Evolutionary conservation across 2,888 invertebrate genomes (phyloP), one percentile per base, ranked within the genome.

Genomic region (Phengaris arion): DNA sequence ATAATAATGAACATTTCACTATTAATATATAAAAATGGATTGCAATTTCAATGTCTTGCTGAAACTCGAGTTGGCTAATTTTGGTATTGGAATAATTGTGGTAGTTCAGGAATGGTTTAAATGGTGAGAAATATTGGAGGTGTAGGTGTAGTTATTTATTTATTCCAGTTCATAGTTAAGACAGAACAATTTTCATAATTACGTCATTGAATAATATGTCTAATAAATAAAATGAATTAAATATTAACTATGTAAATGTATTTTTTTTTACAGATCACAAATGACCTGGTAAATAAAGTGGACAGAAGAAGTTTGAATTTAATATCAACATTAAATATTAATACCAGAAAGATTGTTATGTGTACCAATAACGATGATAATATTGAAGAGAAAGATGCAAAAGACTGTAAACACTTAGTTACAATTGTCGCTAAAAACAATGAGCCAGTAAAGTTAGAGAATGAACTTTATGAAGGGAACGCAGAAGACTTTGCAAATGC

Each of bases 281-380:
- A 89, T 76, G 88, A 90, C 83, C 78, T 83, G 9, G 78, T 91
- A 22, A 84, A 87, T 77, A 87, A 88, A 81, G 75, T 89, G 68
- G 85, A 89, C 68, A 83, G 83, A 74, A 77, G 77, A 13, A 79
- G 78, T 2, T 78, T 82, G 70, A 81, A 85, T 35, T 82, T 88
- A 0, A 78, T 80, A 57, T 87, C 90, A 6, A 78, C 83, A 2
- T 74, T 89, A 77, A 78, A 82, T 72, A 79, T 83, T 22, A 55
- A 54, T 59, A 13, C 12, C 35, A 48, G 51, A 15, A 9, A 45
- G 2, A 64, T 74, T 22, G 68, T 70, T 35, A 13, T 75, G 45
- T 70, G 51, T 51, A n/a, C 57, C 35, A 15, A 52, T 68, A 68
- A 75, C 22, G 57, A 76, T 51, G 74, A 72, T 52, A n/a, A 48